Base-by-base conservation (phyloP, 1,140 invertebrate species). In the Drosophila navojoa region DNA sequence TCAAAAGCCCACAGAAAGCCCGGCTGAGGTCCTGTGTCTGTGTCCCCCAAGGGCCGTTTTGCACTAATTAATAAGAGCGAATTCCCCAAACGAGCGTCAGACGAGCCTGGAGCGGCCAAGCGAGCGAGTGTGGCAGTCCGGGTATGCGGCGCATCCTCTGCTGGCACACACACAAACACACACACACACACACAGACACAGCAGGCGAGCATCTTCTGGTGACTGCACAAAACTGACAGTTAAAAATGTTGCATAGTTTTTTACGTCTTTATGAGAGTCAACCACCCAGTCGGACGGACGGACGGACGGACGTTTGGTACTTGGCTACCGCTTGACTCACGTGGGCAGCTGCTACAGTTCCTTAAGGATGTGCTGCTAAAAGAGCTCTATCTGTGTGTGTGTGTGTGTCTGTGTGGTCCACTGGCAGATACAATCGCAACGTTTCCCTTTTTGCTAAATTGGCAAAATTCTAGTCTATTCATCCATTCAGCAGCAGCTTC, bases 221-320 rank as follows among this genome's bases (percentile, higher is more conserved):
- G 60, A 75, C 29, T 75, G 67, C 53, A 75, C 64, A 73, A 75
- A 75, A 73, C 70, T 79, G 82, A 87, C 81, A 81, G 81, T 74
- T 86, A 81, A 86, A 87, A 87, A 87, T 87, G 85, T 84, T 89
- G 71, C 77, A 80, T 89, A 77, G 81, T 89, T 89, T 87, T 89
- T 89, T 77, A 82, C 85, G 68, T 84, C 84, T 84, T 89, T 84
- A 89, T 69, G 84, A 87, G 84, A 82, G 84, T 69, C 84, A 87
- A 87, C 82, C 79, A 82, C 82, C 84, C 79, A 77, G 72, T 70
- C 69, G 64, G 66, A 69, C 49, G 64, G 47, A 40, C 69, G 64
- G 71, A 69, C 49, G 64, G 47, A 40, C 22, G 27, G 15, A 52
- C 22, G n/a, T 10, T 27, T 57, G 29, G 42, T 45, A 44, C 54